Evolutionary conservation across 2,113 vertebrate species (phyloP), one percentile per base, ranked within the genome.

Genomic region (Nannospalax galili): DNA sequence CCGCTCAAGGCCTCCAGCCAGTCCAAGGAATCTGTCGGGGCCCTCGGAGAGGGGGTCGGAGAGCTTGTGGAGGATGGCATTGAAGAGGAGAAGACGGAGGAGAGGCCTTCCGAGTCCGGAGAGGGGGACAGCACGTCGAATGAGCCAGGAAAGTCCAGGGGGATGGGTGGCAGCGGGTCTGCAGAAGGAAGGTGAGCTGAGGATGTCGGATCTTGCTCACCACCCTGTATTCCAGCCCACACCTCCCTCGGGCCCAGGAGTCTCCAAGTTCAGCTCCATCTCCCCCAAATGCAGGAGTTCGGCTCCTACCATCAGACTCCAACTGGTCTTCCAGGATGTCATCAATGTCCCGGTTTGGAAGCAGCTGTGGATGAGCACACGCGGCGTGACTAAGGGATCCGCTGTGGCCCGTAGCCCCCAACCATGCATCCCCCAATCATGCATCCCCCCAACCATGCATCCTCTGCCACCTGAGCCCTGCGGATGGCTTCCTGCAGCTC

Each of bases 401-500:
- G 16, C 52, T 40, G 7, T 62, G 40, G 70, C n/a, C 77, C 26
- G 84, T 12, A 40, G 45, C 16, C 3, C 26, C 48, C n/a, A 52
- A 52, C 28, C 3, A 3, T n/a, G 12, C 32, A 20, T 1, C 32
- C 30, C 24, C 19, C 12, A 22, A 37, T 7, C 5, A 0, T 30
- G 32, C 26, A 70, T 28, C 48, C 67, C 15, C 40, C 24, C 84
- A n/a, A n/a, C n/a, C n/a, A n/a, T n/a, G n/a, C n/a, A n/a, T n/a
- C n/a, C n/a, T n/a, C n/a, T n/a, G n/a, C 86, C 84, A 99, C 99
- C 98, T 99, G 99, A 4, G 99, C 99, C 98, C 98, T 99, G 91
- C 99, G 99, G 90, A 99, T 99, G 7, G 99, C 99, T 94, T 99
- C 99, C 97, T 99, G 99, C 12, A 99, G 98, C 85, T 99, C 99